A percentile compares a stretch with the other conserved stretches of the same genome.
Conservation (phyloP, 2,888 invertebrate genomes). For the Metacarcinus magister region DNA sequence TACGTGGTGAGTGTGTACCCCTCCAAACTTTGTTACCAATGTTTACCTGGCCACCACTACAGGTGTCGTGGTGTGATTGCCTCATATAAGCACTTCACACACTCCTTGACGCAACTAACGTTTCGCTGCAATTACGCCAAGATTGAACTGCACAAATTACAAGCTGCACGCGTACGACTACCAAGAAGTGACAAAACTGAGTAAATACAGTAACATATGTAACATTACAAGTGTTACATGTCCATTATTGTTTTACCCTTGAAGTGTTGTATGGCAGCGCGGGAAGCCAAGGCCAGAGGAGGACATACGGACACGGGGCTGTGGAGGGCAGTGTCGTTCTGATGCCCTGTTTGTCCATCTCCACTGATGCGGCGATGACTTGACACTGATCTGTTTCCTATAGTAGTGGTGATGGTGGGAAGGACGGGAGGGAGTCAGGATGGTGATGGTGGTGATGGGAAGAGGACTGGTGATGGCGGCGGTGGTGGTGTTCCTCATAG, state of each 20-base stretch:
- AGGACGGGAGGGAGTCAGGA: not conserved
- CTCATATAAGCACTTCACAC: too few relatives aligned
- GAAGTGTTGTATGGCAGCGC: not conserved
- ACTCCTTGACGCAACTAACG: too few relatives aligned
- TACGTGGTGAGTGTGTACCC: too few relatives aligned
- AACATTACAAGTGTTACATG: too few relatives aligned
- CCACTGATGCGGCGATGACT: constrained; percentile 64
- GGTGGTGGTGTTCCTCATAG: constrained; percentile 22
- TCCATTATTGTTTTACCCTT: not conserved
- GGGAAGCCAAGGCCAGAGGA: not conserved
- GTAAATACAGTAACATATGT: too few relatives aligned
- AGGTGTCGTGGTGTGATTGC: too few relatives aligned
- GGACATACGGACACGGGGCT: not conserved
- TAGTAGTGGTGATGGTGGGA: not conserved
- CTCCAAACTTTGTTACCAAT: too few relatives aligned
- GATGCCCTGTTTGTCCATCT: constrained; percentile 62
- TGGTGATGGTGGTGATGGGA: not conserved
- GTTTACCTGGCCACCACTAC: too few relatives aligned
- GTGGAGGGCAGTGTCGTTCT: constrained; percentile 46
- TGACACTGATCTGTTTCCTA: constrained; percentile 54
- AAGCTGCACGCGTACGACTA: too few relatives aligned
- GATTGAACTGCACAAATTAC: too few relatives aligned
- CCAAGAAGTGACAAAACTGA: too few relatives aligned
- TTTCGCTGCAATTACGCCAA: too few relatives aligned
- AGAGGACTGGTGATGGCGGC: not conserved